Base-by-base conservation (phyloP, 2,113 vertebrate species). In the Progne subis region DNA sequence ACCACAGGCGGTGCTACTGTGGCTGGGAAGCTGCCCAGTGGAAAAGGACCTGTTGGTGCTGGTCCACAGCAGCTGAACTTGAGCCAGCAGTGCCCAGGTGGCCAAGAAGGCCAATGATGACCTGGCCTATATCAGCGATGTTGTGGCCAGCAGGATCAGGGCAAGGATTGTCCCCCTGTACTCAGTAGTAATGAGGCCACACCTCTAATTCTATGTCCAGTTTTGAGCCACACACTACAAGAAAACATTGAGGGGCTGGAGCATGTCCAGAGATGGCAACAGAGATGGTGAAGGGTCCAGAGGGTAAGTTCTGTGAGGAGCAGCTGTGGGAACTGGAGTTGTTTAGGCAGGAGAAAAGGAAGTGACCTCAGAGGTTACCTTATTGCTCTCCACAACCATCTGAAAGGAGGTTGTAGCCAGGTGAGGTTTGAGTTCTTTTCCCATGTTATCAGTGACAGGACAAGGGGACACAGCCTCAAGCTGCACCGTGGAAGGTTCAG, bases 141-240 rank as follows among this genome's bases (percentile, higher is more conserved):
- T 6, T 53, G 69, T 31, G 53, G 50, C 41, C 61, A 76, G 69
- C 24, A 47, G 46, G 24, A 68, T 2, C 29, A 41, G 39, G 53
- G 17, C 34, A 53, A 28, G 6, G 39, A 41, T 17, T n/a, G 5
- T 60, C 4, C 13, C 28, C 6, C 28, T 16, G 7, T 24, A 2
- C 28, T 60, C 24, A 24, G 56, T 29, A 61, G 5, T 55, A 15
- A 31, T 0, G 1, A 57, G 52, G 26, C 14, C 0, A 0, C 10
- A 19, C 5, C 12, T 39, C 23, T 4, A 39, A 72, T 39, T 28
- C 46, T 67, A 6, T 12, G 39, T 67, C 19, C 32, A 53, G 28
- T 59, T 67, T 32, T 6, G 32, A 11, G 8, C 8, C 32, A 5
- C 10, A 46, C 53, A 29, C 18, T 39, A 0, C 39, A 31, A 67